Percentiles rank a stretch among this genome's conserved stretches.
These are phyloP conservation scores for Sphaeridia pumilis DNA, from an alignment of 2,888 invertebrate species.

Conservation along the genomic window DNA sequence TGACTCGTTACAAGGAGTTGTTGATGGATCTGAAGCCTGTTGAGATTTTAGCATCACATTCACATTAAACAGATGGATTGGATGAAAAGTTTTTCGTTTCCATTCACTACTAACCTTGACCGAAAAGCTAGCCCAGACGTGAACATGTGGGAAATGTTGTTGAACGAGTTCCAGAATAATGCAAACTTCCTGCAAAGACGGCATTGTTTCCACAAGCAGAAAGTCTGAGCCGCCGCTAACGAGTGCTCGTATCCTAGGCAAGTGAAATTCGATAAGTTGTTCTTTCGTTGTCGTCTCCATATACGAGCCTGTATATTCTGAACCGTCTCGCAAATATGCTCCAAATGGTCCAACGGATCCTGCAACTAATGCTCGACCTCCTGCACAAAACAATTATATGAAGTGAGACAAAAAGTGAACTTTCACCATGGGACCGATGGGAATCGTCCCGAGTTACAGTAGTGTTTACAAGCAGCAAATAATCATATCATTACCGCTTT, in stretches of 20 bases:
- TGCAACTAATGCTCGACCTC: slow-evolving; percentile 52
- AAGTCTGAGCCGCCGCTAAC: slow-evolving; percentile 70
- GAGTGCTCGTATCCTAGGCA: slow-evolving; percentile 64
- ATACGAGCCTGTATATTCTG: slow-evolving; percentile 83
- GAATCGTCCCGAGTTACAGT: too few species aligned
- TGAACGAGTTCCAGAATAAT: slow-evolving; percentile 65
- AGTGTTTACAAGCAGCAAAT: too few species aligned
- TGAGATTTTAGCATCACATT: not conserved
- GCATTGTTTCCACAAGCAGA: slow-evolving; percentile 84
- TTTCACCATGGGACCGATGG: not conserved
- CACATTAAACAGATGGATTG: not conserved
- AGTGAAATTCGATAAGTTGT: slow-evolving; percentile 71
- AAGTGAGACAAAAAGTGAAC: not conserved
- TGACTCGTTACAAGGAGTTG: slow-evolving; percentile 66
- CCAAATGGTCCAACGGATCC: slow-evolving; percentile 91
- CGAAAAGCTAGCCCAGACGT: slow-evolving; percentile 80
- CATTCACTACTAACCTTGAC: slow-evolving; percentile 57
- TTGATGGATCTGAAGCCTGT: not conserved
- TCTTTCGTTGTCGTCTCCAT: slow-evolving; percentile 53
- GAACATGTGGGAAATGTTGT: slow-evolving; percentile 55
- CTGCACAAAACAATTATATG: not conserved
- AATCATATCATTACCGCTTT: not conserved
- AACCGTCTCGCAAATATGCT: slow-evolving; percentile 76
- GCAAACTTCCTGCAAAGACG: slow-evolving; percentile 70
- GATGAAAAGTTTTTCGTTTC: not conserved